Base-by-base conservation (phyloP, 1,140 invertebrate genomes). In the Leptopilina boulardi region DNA sequence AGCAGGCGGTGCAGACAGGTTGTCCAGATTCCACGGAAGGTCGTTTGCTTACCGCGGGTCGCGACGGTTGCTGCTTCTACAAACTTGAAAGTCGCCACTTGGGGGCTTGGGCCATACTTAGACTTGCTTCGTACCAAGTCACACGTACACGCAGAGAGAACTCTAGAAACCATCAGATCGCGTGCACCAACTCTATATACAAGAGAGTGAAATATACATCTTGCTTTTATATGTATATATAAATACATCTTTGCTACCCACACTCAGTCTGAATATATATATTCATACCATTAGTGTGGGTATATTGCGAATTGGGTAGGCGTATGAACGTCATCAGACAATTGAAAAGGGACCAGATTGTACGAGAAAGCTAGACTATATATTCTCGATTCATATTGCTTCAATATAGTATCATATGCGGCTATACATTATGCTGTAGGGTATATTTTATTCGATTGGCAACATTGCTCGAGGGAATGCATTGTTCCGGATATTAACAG, bases 1-100 rank as follows among this genome's bases (percentile, higher is more conserved):
- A 81, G 73, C 87, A 87, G 83, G 82, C 87, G 82, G 86, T 82
- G 86, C 87, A 91, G 90, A 91, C 90, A 91, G 90, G 90, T 91
- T 90, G 89, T 90, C 89, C 90, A 91, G 90, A 91, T 91, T 90
- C 90, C 90, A 90, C 84, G 90, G 89, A 91, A 91, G 90, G 90
- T 91, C 90, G 90, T 91, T 91, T 88, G 90, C 90, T 91, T 89
- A 90, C 85, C 86, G 87, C 88, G 89, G 87, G 88, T 88, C 87
- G 86, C 83, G 87, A 83, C 72, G 59, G 8, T 66, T 51, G 42
- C 73, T 79, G 74, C 74, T 81, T 79, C 51, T 51, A 75, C 82
- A 84, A 84, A 85, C 86, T 86, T 81, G 84, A 84, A 88, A 85
- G 78, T 84, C 80, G 81, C 80, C 84, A 87, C 84, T 87, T 86